Conservation (phyloP, 2,888 invertebrate species). For the Melipona beecheii region DNA sequence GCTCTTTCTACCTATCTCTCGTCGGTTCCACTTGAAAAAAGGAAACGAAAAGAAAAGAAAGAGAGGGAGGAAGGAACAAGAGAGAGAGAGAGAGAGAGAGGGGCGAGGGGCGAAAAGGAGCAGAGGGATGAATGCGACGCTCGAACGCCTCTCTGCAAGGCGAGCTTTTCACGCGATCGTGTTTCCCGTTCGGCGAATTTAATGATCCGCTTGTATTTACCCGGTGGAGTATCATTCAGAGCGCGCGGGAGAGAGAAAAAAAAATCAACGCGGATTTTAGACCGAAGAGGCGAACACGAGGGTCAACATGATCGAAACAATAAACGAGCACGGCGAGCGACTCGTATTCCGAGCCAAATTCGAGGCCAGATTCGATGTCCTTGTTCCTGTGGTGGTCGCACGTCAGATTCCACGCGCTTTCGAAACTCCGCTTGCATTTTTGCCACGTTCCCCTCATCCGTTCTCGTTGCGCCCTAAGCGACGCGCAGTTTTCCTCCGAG, state of each 20-base stretch:
- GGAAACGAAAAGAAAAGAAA: neutral
- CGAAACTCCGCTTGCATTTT: neutral
- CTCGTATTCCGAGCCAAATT: neutral
- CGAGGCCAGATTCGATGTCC: no score
- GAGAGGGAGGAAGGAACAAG: neutral
- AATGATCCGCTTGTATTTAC: constrained; percentile 44
- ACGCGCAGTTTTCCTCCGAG: neutral
- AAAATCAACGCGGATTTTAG: constrained; percentile 23
- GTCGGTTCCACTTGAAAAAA: neutral
- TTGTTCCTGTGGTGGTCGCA: neutral
- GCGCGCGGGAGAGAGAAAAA: no score
- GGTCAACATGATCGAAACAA: constrained; percentile 11
- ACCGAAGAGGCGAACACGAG: neutral
- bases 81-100: neutral
- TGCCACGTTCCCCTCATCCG: neutral
- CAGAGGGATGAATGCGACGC: constrained; percentile 19
- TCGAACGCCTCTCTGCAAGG: constrained; percentile 10
- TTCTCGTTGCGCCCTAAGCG: neutral
- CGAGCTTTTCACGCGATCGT: constrained; percentile 10
- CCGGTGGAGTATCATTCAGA: constrained; percentile 7
- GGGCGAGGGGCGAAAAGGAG: neutral
- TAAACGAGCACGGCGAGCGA: neutral
- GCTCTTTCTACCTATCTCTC: neutral
- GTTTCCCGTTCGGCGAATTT: constrained; percentile 40
- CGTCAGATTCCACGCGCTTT: neutral